Conservation (phyloP, 2,797 vertebrate species). For the Tadarida brasiliensis region DNA sequence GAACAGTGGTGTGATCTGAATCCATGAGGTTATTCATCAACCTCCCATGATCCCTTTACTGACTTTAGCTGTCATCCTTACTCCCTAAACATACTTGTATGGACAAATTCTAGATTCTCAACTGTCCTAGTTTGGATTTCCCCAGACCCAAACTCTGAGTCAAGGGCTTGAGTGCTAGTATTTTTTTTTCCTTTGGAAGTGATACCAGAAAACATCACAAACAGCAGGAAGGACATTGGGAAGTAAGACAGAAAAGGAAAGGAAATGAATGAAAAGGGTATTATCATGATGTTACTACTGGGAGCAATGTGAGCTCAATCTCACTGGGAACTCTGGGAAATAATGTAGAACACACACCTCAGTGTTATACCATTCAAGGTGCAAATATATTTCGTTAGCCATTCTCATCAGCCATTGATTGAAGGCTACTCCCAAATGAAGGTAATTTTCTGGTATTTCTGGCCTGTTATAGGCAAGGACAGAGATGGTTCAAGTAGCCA, state of each 20-base stretch:
- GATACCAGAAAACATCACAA: slow-evolving; percentile 13
- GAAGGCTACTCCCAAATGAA: neutral
- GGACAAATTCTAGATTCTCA: neutral
- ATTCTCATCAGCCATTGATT: neutral
- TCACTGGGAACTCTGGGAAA: neutral
- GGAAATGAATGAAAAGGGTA: neutral
- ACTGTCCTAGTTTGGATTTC: slow-evolving; percentile 18
- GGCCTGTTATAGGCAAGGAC: neutral
- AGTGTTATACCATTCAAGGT: neutral
- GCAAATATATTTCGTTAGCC: neutral
- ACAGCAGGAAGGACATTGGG: neutral
- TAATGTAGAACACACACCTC: neutral
- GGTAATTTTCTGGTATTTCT: slow-evolving; percentile 2
- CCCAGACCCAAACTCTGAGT: neutral
- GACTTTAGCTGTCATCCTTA: neutral
- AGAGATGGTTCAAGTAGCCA: slow-evolving; percentile 16
- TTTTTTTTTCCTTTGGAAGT: neutral
- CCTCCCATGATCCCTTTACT: neutral
- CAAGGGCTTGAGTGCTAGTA: neutral
- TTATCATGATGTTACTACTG: neutral
- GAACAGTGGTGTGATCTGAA: slow-evolving; percentile 7
- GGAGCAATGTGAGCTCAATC: neutral
- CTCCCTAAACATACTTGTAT: neutral
- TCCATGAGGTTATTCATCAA: neutral
- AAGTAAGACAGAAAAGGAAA: slow-evolving; percentile 55